Evolutionary conservation across 2,888 invertebrate genomes (phyloP).

Genomic region (Protonemura montana): DNA sequence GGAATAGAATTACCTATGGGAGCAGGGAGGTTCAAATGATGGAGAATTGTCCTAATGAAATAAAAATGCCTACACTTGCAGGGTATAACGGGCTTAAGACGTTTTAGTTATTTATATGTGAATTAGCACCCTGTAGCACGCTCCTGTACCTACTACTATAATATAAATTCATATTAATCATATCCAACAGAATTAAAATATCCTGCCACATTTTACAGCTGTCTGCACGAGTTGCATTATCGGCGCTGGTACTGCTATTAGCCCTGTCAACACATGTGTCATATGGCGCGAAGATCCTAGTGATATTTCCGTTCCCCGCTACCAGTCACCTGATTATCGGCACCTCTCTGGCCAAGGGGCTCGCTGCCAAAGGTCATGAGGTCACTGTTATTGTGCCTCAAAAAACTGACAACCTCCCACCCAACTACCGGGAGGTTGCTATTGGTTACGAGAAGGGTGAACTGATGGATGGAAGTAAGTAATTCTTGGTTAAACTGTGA

Average conservation of each 20-base stretch:
- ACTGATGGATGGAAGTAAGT: neutral
- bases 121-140: too few relatives aligned
- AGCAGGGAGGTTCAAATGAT: too few relatives aligned
- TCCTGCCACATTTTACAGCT: neutral
- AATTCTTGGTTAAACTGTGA: too few relatives aligned
- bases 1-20: too few relatives aligned
- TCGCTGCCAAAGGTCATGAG: slow-evolving; percentile 61
- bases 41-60: too few relatives aligned
- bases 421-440: neutral
- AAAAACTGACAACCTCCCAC: neutral
- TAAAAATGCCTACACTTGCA: too few relatives aligned
- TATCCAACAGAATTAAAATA: too few relatives aligned
- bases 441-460: neutral
- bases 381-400: slow-evolving; percentile 51
- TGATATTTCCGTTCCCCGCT: slow-evolving; percentile 59
- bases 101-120: too few relatives aligned
- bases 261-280: neutral
- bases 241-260: neutral
- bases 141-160: too few relatives aligned
- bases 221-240: neutral
- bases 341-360: slow-evolving; percentile 58
- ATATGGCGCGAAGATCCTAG: slow-evolving; percentile 56
- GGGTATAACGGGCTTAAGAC: too few relatives aligned
- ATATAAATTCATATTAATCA: too few relatives aligned
- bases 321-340: slow-evolving; percentile 63